Evolutionary conservation across 2,797 vertebrate genomes (phyloP).

Genomic region (Lithobates sylvaticus): DNA sequence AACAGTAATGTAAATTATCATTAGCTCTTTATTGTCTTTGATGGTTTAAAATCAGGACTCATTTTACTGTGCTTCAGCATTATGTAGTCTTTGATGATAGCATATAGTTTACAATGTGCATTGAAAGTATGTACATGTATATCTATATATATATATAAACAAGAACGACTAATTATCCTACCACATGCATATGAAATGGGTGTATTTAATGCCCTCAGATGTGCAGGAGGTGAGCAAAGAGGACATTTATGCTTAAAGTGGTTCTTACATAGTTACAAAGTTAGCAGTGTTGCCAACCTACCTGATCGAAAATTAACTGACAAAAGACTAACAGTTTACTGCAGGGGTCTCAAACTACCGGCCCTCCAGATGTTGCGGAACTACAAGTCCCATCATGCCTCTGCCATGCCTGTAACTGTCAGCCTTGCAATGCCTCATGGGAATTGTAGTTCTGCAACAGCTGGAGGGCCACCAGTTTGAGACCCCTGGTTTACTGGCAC

Average conservation of each 20-base stretch:
- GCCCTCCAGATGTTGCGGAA: too few species aligned
- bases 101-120: slow-evolving; percentile 47
- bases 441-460: too few species aligned
- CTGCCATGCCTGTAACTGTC: too few species aligned
- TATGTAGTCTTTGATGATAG: slow-evolving; percentile 52
- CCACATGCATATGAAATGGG: slow-evolving; percentile 33
- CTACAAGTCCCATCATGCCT: too few species aligned
- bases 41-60: slow-evolving; percentile 49
- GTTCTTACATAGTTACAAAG: too few species aligned
- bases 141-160: slow-evolving; percentile 16
- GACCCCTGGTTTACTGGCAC: too few species aligned
- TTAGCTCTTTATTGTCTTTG: slow-evolving; percentile 54
- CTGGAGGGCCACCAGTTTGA: too few species aligned
- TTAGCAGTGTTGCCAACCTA: too few species aligned
- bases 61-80: slow-evolving; percentile 51
- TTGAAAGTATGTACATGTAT: slow-evolving; percentile 33
- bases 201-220: slow-evolving; percentile 11
- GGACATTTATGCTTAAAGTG: neutral
- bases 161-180: slow-evolving; percentile 34
- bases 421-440: too few species aligned
- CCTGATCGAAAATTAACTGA: too few species aligned
- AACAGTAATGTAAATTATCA: slow-evolving; percentile 58
- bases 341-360: too few species aligned
- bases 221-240: neutral
- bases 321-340: too few species aligned